Evolutionary conservation across 2,888 invertebrate species (phyloP), one percentile per base, ranked within the genome.

Genomic region (Pachymerium ferrugineum): DNA sequence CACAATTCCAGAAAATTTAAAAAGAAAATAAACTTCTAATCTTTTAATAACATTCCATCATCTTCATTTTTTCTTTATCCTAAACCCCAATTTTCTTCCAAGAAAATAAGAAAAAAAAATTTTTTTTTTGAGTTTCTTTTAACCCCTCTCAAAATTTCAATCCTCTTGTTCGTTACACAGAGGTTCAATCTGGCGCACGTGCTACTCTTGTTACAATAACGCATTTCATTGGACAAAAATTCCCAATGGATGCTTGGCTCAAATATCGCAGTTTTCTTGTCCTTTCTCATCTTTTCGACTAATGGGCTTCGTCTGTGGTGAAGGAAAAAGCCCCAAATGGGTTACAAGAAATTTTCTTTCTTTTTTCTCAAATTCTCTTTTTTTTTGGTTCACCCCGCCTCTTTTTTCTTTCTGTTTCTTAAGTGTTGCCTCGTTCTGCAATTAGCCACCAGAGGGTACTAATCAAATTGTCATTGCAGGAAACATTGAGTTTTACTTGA

Each of bases 151-250:
- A 42, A 42, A 42, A n/a, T 42, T 42, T 14, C 42, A 42, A 42
- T 33, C 33, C 33, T 8, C 42, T 16, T n/a, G 42, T 5, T 42
- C 42, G 42, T 5, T 3, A 14, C 14, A 42, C 12, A 5, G 42
- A 42, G 42, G 42, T 42, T 42, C 42, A 42, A 42, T 42, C 42
- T 42, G 42, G 42, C 42, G 42, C 42, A 42, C 42, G 42, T 42
- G 42, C 42, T 4, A 42, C 42, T 42, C 42, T 14, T 42, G 14
- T 16, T 42, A 42, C 42, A 42, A 42, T 42, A 42, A 42, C 42
- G n/a, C 14, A 42, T 42, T 42, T 42, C 42, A 42, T 42, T 42
- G 42, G 42, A 14, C 42, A 42, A 42, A 42, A 42, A 42, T 42
- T 42, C 42, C 42, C 42, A 42, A 42, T 42, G 42, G 42, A 42